Percentiles rank a stretch among this genome's conserved stretches.
Evolutionary conservation across 2,888 invertebrate genomes (phyloP).

Genomic region (Chymomyza caudatula): DNA sequence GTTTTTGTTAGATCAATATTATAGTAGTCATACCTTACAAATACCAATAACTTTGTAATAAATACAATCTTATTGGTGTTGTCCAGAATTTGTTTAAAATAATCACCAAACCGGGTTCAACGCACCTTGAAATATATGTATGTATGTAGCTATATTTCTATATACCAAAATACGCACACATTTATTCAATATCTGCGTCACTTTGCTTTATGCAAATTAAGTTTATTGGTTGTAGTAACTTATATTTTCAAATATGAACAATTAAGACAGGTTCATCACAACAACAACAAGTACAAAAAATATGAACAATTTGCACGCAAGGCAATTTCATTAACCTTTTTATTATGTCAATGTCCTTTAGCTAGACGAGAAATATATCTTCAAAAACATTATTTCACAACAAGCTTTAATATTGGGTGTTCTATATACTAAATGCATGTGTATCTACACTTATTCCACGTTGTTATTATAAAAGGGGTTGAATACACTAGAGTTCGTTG

Average conservation of each 20-base stretch:
- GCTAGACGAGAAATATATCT: background rate
- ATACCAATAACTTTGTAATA: constrained; percentile 13
- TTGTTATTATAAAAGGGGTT: constrained; percentile 12
- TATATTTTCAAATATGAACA: background rate
- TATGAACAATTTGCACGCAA: constrained; percentile 21
- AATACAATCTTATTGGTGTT: background rate
- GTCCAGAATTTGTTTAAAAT: background rate
- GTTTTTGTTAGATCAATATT: constrained; percentile 45
- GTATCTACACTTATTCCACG: no score
- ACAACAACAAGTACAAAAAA: background rate
- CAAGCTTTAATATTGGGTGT: constrained; percentile 16
- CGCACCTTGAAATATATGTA: constrained; percentile 25
- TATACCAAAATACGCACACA: background rate
- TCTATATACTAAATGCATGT: background rate
- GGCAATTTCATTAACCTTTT: constrained; percentile 44
- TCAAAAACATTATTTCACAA: constrained; percentile 37
- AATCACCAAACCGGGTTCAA: constrained; percentile 33
- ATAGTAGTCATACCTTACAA: constrained; percentile 25
- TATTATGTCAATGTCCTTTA: constrained; percentile 35
- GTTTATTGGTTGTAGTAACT: background rate
- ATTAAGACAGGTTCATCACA: background rate
- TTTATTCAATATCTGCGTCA: background rate
- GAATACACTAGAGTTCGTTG: constrained; percentile 9
- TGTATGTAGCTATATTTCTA: background rate
- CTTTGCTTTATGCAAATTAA: background rate